Percentiles rank a stretch among this genome's conserved stretches.
phyloP scores from a whole-genome alignment of 37 sponge, comb jelly and placozoan species.

The Beroe forskalii region DNA sequence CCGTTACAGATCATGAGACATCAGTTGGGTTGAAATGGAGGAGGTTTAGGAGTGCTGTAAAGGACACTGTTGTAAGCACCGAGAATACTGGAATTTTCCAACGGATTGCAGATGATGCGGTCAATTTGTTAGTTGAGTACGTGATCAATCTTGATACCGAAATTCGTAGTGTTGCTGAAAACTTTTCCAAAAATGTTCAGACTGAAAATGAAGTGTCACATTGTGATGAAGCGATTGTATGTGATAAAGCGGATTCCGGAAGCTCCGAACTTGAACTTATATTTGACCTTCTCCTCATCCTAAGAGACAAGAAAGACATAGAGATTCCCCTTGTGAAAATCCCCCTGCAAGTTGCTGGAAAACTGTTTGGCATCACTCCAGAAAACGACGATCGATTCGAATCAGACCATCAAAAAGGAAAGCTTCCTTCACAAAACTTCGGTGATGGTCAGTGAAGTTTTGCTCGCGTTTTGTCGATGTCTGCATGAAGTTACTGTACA shows the following conservation, averaged over 20 bases:
- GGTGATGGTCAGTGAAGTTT: too few species aligned
- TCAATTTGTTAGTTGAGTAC: neutral
- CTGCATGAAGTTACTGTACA: conserved; percentile 5
- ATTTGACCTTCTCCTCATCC: neutral
- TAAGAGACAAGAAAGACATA: neutral
- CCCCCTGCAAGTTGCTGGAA: neutral
- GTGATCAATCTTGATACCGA: neutral
- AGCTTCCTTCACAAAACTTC: too few species aligned
- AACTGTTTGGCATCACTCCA: neutral
- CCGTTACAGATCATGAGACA: too few species aligned
- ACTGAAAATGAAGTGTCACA: too few species aligned
- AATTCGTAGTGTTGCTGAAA: too few species aligned
- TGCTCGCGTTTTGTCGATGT: neutral
- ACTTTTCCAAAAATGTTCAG: too few species aligned
- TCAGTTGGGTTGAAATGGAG: too few species aligned
- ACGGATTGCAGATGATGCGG: neutral
- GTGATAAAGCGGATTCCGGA: too few species aligned
- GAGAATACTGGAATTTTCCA: neutral
- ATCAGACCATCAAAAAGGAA: too few species aligned
- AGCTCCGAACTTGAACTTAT: neutral
- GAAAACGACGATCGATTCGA: too few species aligned
- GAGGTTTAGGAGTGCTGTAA: neutral
- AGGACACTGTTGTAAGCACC: neutral
- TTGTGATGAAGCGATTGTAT: too few species aligned
- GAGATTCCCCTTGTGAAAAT: conserved; percentile 4